phyloP scores from a whole-genome alignment of 2,888 invertebrate species.

The Limnephilus auricula region DNA sequence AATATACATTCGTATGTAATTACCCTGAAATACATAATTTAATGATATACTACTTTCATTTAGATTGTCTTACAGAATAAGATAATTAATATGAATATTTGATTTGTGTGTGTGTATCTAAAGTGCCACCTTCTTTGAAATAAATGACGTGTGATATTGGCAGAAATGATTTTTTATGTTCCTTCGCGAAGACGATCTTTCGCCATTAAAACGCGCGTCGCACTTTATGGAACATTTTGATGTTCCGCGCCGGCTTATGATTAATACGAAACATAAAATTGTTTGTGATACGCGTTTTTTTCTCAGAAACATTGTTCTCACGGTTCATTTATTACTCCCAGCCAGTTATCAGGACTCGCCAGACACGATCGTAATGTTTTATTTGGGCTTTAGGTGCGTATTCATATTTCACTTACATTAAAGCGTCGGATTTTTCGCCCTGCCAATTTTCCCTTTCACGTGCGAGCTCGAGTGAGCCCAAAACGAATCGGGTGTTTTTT shows the following conservation, averaged over 20 bases:
- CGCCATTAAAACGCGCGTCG: neutral
- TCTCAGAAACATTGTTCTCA: slow-evolving; percentile 32
- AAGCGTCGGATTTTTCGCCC: slow-evolving; percentile 42
- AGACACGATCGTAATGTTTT: slow-evolving; percentile 46
- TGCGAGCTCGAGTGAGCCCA: neutral
- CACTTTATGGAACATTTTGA: slow-evolving; percentile 20
- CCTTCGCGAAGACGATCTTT: neutral
- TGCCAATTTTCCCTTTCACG: slow-evolving; percentile 39
- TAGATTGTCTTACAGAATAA: neutral
- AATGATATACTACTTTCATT: neutral
- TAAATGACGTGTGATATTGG: neutral
- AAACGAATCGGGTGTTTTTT: slow-evolving; percentile 9
- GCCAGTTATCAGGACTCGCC: slow-evolving; percentile 42
- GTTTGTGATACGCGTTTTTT: slow-evolving; percentile 31
- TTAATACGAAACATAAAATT: slow-evolving; percentile 43
- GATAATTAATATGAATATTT: neutral
- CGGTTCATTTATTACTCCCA: slow-evolving; percentile 9
- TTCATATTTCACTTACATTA: slow-evolving; percentile 47
- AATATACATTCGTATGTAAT: neutral
- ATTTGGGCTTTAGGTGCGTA: slow-evolving; percentile 24
- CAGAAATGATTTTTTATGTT: neutral
- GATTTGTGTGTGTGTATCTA: neutral
- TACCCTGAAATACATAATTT: neutral
- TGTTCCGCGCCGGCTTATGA: slow-evolving; percentile 23
- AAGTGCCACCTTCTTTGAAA: neutral